Percentiles rank a stretch among this genome's conserved stretches.
Evolutionary conservation across 2,888 invertebrate species (phyloP).

Genomic region (Xanthia icteritia): DNA sequence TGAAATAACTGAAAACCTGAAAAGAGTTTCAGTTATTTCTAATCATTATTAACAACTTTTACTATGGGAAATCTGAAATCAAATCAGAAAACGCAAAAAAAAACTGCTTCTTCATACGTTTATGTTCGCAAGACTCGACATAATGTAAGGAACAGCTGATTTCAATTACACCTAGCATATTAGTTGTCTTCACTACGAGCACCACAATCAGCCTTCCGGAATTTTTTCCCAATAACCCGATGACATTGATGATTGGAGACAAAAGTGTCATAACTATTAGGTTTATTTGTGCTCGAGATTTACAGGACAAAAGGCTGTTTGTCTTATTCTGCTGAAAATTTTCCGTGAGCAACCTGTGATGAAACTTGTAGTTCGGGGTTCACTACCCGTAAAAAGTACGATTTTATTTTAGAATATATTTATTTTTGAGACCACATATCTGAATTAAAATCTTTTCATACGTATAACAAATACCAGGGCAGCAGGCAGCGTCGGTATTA

Average conservation of each 20-base stretch:
- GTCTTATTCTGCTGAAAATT: neutral
- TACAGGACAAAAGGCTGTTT: too few species aligned
- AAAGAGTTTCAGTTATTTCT: too few species aligned
- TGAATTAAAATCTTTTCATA: neutral
- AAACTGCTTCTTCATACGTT: too few species aligned
- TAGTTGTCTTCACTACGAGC: neutral
- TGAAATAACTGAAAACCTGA: too few species aligned
- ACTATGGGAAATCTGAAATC: too few species aligned
- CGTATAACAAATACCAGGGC: conserved; percentile 17
- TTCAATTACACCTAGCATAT: too few species aligned
- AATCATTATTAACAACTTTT: too few species aligned
- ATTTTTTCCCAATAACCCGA: neutral
- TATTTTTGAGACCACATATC: neutral
- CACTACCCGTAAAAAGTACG: too few species aligned
- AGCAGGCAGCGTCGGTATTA: conserved; percentile 2
- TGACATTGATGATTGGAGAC: neutral
- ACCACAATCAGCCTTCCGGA: neutral
- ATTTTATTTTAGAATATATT: neutral
- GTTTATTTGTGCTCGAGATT: neutral
- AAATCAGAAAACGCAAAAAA: too few species aligned
- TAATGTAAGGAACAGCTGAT: too few species aligned
- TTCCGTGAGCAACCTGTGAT: neutral
- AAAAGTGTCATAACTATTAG: neutral
- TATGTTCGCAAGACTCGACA: too few species aligned
- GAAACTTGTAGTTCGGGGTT: neutral